phyloP scores from a whole-genome alignment of 1,140 invertebrate species.

The Drosophila lacertosa region DNA sequence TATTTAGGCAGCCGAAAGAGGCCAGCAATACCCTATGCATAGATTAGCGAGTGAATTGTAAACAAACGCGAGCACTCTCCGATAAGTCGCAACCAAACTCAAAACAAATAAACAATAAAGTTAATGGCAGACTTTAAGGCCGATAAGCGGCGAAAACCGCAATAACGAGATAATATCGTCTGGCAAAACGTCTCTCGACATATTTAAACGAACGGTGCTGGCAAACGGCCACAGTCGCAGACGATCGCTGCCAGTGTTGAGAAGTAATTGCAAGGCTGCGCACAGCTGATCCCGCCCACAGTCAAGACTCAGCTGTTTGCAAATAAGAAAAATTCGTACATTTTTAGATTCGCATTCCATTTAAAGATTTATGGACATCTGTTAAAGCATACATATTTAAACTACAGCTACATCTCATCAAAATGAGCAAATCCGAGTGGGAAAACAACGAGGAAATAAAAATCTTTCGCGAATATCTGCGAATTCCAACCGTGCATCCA shows the following conservation, averaged over 20 bases:
- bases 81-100: conserved; percentile 33
- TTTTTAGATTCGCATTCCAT: background rate
- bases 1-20: background rate
- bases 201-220: conserved; percentile 59
- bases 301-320: conserved; percentile 18
- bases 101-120: conserved; percentile 27
- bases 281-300: conserved; percentile 31
- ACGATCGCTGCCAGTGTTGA: conserved; percentile 56
- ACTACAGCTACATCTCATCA: conserved; percentile 5
- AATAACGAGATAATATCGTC: conserved; percentile 26
- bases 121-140: conserved; percentile 1
- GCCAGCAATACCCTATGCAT: background rate
- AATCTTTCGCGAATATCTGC: conserved; percentile 92
- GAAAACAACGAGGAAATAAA: conserved; percentile 88
- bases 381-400: background rate
- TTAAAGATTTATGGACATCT: background rate
- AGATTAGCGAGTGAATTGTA: conserved; percentile 48
- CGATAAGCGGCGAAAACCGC: conserved; percentile 41
- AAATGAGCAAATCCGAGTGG: conserved; percentile 58
- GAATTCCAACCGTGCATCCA: conserved; percentile 93
- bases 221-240: conserved; percentile 38
- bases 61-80: conserved; percentile 33
- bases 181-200: background rate
- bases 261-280: conserved; percentile 33
- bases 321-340: conserved; percentile 1